Evolutionary conservation across 2,113 vertebrate genomes (phyloP).

Genomic region (Colaptes auratus): DNA sequence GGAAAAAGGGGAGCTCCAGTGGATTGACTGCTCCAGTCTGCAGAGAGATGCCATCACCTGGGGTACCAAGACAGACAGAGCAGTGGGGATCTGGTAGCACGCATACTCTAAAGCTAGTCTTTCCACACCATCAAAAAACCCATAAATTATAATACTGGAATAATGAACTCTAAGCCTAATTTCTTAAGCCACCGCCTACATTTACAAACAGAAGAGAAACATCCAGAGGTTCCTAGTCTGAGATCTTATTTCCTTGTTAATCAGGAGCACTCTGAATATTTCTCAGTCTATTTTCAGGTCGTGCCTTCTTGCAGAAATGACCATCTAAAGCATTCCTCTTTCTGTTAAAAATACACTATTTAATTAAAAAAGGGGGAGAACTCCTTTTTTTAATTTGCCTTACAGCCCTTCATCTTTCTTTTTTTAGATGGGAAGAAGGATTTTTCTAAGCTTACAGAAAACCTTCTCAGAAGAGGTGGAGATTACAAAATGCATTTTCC

Average conservation of each 20-base stretch:
- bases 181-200: neutral
- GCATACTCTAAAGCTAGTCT: neutral
- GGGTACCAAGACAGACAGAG: neutral
- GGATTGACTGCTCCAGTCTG: neutral
- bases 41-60: neutral
- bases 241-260: neutral
- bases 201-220: constrained; percentile 6
- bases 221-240: neutral
- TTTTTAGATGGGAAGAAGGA: neutral
- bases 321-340: neutral
- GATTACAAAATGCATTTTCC: neutral
- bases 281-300: neutral
- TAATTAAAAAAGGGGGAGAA: neutral
- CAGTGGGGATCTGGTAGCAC: neutral
- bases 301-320: neutral
- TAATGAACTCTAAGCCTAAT: neutral
- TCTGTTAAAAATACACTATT: neutral
- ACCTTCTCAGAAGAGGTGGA: neutral
- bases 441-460: neutral
- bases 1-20: neutral
- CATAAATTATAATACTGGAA: neutral
- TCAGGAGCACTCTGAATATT: neutral
- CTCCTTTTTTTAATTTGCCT: neutral
- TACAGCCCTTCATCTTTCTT: neutral
- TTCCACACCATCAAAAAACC: neutral